Percentiles rank a stretch among this genome's conserved stretches.
These are phyloP conservation scores for Rhynchonycteris naso DNA, from an alignment of 2,797 vertebrate genomes.

Conservation along the genomic window DNA sequence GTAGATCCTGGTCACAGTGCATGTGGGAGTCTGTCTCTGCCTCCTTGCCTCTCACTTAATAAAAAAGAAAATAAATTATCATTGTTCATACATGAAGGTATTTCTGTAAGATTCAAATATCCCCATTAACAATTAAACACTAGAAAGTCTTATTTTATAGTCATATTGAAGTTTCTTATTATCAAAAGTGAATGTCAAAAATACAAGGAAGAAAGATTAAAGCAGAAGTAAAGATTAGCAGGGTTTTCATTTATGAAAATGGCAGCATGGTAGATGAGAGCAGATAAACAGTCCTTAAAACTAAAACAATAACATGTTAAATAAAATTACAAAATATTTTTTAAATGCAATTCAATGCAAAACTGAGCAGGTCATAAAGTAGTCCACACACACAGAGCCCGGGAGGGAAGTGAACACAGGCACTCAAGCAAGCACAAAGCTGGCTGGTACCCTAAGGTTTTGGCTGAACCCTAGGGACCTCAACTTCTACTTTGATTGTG, in stretches of 20 bases:
- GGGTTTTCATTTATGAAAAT: background rate
- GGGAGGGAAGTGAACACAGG: background rate
- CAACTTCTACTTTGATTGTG: background rate
- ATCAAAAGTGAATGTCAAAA: slow-evolving; percentile 42
- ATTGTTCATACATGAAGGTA: slow-evolving; percentile 8
- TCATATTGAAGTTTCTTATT: slow-evolving; percentile 30
- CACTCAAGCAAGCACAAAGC: background rate
- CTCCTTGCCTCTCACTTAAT: no score
- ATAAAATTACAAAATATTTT: slow-evolving; percentile 10
- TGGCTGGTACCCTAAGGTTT: background rate
- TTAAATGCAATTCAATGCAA: background rate
- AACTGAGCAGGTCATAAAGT: background rate
- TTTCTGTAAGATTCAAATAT: slow-evolving; percentile 30
- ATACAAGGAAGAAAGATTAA: background rate
- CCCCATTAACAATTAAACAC: slow-evolving; percentile 31
- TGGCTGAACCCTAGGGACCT: background rate
- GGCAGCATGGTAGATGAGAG: background rate
- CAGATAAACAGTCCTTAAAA: background rate
- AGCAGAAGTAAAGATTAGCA: slow-evolving; percentile 23
- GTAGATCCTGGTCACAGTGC: no score
- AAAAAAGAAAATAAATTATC: background rate
- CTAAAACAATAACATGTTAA: background rate
- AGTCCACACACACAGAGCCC: background rate
- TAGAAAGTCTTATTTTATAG: background rate
- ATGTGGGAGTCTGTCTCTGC: no score